Evolutionary conservation across 1,140 invertebrate genomes (phyloP), one percentile per base, ranked within the genome.

Genomic region (Oscheius sp.): DNA sequence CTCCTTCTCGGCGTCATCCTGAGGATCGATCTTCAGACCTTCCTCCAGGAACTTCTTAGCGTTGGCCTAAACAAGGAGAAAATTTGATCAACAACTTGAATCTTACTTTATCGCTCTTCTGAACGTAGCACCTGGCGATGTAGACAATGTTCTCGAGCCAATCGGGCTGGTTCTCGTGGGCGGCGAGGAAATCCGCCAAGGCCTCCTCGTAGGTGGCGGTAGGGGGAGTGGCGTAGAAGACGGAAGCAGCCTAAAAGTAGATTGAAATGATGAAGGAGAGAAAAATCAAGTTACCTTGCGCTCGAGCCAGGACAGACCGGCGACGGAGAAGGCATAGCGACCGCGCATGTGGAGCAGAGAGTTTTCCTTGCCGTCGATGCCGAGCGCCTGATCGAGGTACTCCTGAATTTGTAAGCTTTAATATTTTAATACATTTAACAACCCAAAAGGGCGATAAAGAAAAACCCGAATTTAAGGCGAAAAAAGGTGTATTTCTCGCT

Each of bases 121-220:
- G 55, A 15, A 83, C 75, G 65, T 79, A 82, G 68, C 83, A 83
- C 78, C 84, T 74, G 63, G 77, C 85, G 63, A 86, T 77, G 75
- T 79, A 86, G 15, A 85, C 71, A 31, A 82, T 68, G 70, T 86
- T 86, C 76, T 86, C 85, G 75, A 85, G 84, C 84, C 85, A 86
- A 32, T 77, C 78, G 49, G 84, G 82, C 26, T 83, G 82, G 13
- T 85, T 69, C 34, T 74, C 52, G 23, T 77, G 31, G 23, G 73
- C 71, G 1, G 62, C 79, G 7, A 81, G 71, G 72, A 86, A 86
- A 66, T 85, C 75, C 7, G 62, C 58, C 26, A 86, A 62, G 20
- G 85, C 84, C 36, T 87, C 86, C 7, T 86, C 84, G 28, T 84
- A 76, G 0, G 85, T 86, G 15, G 85, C 80, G n/a, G 81, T 78